Evolutionary conservation across 2,113 vertebrate species (phyloP).

Genomic region (Agelaius tricolor): DNA sequence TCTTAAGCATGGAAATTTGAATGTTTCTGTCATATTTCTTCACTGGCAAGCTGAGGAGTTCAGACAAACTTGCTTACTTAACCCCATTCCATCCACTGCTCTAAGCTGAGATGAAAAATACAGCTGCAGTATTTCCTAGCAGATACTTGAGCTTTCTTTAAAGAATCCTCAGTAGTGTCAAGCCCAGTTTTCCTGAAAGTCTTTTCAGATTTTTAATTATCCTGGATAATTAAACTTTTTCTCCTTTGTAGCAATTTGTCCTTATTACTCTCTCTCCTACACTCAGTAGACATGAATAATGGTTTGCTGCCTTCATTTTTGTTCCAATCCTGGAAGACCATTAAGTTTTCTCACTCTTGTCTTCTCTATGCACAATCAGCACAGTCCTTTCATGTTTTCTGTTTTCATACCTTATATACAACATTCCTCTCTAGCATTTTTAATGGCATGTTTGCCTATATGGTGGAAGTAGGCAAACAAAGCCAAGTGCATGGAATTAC

Average conservation of each 20-base stretch:
- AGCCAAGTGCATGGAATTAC: neutral
- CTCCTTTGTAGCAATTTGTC: neutral
- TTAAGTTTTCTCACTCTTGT: neutral
- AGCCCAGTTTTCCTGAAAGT: neutral
- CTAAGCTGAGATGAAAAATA: neutral
- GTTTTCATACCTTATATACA: neutral
- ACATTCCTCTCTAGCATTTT: neutral
- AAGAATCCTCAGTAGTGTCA: neutral
- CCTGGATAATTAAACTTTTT: constrained; percentile 5
- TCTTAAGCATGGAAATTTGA: neutral
- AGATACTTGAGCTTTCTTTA: neutral
- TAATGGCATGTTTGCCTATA: neutral
- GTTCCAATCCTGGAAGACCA: neutral
- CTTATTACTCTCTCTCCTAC: neutral
- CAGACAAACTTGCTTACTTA: neutral
- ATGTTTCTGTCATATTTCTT: neutral
- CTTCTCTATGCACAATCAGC: neutral
- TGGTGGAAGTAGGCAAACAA: neutral
- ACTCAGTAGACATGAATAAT: neutral
- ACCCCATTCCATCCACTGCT: neutral
- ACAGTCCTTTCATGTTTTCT: neutral
- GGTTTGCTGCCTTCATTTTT: neutral
- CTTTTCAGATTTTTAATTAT: neutral
- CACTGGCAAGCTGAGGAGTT: neutral
- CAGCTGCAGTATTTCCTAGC: neutral